Percentiles rank a stretch among this genome's conserved stretches.
These are phyloP conservation scores for Palythoa caribaeorum DNA, from an alignment of 92 coral and sea anemone species.

Conservation along the genomic window DNA sequence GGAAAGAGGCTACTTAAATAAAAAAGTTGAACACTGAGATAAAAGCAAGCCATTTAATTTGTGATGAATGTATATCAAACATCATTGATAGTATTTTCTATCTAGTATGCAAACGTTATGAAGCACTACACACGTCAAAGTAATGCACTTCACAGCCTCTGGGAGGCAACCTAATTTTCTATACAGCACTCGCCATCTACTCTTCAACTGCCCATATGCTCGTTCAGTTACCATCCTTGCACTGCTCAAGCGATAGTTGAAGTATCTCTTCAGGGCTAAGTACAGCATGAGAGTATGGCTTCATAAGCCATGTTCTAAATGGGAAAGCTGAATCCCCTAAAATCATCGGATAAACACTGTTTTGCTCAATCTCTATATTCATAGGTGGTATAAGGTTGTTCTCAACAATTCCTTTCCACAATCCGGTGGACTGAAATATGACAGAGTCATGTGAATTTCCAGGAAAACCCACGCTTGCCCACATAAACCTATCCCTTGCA, in stretches of 20 bases:
- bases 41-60: constrained; percentile 20
- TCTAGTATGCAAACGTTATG: background rate
- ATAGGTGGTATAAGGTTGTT: constrained; percentile 9
- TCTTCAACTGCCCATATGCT: background rate
- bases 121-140: background rate
- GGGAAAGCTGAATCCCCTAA: constrained; percentile 27
- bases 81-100: constrained; percentile 23
- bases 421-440: constrained; percentile 10
- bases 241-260: constrained; percentile 1
- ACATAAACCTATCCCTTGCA: constrained; percentile 42
- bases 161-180: background rate
- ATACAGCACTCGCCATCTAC: background rate
- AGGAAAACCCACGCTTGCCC: constrained; percentile 43
- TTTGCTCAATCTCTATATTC: background rate
- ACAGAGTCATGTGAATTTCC: constrained; percentile 3
- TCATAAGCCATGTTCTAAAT: constrained; percentile 17
- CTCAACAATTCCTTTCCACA: constrained; percentile 18
- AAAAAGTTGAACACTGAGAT: background rate
- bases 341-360: constrained; percentile 2
- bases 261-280: constrained; percentile 11
- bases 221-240: constrained; percentile 29
- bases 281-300: constrained; percentile 4
- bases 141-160: background rate
- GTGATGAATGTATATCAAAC: constrained; percentile 10
- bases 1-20: background rate